Base-by-base conservation (phyloP, 2,888 invertebrate genomes). In the Conchocele bisecta region DNA sequence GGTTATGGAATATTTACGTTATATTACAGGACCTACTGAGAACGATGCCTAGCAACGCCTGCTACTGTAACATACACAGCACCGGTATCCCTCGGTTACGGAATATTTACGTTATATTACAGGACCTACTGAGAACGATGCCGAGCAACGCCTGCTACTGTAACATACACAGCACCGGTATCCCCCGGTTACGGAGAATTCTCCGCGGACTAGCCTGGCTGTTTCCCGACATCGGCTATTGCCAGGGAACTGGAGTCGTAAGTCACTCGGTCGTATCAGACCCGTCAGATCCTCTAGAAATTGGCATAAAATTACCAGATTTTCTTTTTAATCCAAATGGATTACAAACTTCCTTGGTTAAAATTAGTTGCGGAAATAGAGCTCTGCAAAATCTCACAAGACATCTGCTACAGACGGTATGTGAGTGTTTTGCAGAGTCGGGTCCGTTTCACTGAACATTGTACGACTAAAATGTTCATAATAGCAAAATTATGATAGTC, bases 121-220 rank as follows among this genome's bases (percentile, higher is more conserved):
- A 92, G 92, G 99, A 99, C 93, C 93, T 99, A 44, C 93, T 98
- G 53, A 94, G 99, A 82, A 98, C 98, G 60, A 94, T 99, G 93
- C 99, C 99, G 2, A 97, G 96, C 76, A 99, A 99, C 93, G 97
- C 96, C 17, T 99, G 99, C 91, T 99, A 98, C 91, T 96, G 96
- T 88, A 95, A 96, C 91, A 94, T 96, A 37, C 95, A 95, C 83
- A 97, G 98, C 84, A 98, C 98, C 20, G 91, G 98, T 42, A 96
- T 98, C 72, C 97, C 98, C 3, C 93, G 98, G 69, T 93, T 99
- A 76, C 93, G 98, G 28, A 93, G 98, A 81, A 95, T 99, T 76
- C 93, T 99, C 70, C 93, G 98, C 79, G 96, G 97, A 1, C 92
- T 99, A 54, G 98, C 98, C 20, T 98, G 97, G 96, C 93, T 98